Evolutionary conservation across 2,797 vertebrate species (phyloP).

Genomic region (Limosa lapponica): DNA sequence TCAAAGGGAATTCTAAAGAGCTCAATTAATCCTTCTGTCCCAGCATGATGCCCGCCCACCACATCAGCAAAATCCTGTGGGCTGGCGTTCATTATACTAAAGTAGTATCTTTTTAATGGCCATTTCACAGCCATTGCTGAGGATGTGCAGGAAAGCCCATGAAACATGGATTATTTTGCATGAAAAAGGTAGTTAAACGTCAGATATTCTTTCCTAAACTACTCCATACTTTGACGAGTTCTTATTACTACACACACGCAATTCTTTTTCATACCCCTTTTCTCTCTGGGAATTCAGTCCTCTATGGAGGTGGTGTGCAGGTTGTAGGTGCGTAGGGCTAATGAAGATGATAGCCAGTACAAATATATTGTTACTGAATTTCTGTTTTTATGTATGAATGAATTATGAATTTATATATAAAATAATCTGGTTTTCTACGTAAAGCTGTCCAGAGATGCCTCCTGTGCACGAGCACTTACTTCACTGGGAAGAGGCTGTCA

Average conservation of each 20-base stretch:
- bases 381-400: neutral
- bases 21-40: neutral
- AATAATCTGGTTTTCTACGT: neutral
- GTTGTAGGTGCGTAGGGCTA: neutral
- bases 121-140: neutral
- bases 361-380: neutral
- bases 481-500: neutral
- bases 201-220: neutral
- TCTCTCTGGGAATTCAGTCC: neutral
- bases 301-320: neutral
- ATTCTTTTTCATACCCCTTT: neutral
- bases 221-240: neutral
- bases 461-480: neutral
- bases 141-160: neutral
- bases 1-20: constrained; percentile 26
- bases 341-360: neutral
- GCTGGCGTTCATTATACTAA: neutral
- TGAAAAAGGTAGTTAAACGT: neutral
- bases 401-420: neutral
- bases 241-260: neutral
- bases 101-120: neutral
- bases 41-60: neutral
- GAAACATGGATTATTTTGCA: neutral
- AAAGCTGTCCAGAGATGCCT: neutral
- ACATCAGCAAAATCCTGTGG: neutral